Percentiles rank a stretch among this genome's conserved stretches.
Conservation (phyloP, 2,113 vertebrate genomes). For the Paraplagusia blochii region DNA sequence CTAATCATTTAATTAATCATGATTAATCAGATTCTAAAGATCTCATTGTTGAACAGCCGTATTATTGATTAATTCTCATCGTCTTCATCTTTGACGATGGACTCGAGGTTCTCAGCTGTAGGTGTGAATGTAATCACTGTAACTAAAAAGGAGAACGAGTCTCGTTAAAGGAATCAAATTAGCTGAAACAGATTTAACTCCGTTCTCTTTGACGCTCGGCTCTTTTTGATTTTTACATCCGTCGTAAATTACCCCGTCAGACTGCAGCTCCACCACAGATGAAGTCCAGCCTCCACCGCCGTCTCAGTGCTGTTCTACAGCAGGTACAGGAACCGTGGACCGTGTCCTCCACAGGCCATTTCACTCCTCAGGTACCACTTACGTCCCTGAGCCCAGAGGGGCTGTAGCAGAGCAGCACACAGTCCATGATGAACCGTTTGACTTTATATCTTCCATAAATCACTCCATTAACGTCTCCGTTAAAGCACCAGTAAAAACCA, state of each 20-base stretch:
- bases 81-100: too few species aligned
- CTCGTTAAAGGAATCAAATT: too few species aligned
- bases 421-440: constrained; percentile 67
- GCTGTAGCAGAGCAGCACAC: constrained; percentile 37
- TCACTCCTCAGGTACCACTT: constrained; percentile 60
- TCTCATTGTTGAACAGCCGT: too few species aligned
- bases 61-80: too few species aligned
- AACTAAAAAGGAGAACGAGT: too few species aligned
- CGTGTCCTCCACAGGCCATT: constrained; percentile 68
- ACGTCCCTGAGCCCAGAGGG: constrained; percentile 28
- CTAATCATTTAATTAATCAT: too few species aligned
- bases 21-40: too few species aligned
- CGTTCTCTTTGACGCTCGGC: constrained; percentile 3
- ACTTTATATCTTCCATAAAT: constrained; percentile 72
- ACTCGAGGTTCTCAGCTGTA: too few species aligned
- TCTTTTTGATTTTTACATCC: constrained; percentile 27
- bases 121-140: too few species aligned
- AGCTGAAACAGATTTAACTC: too few species aligned
- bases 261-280: constrained; percentile 19
- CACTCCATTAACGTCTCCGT: constrained; percentile 67
- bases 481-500: constrained; percentile 49
- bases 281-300: constrained; percentile 14
- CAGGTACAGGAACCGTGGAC: constrained; percentile 39
- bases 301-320: constrained; percentile 38
- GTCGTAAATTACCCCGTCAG: not conserved